phyloP scores from a whole-genome alignment of 2,113 vertebrate genomes.

The Struthio camelus region DNA sequence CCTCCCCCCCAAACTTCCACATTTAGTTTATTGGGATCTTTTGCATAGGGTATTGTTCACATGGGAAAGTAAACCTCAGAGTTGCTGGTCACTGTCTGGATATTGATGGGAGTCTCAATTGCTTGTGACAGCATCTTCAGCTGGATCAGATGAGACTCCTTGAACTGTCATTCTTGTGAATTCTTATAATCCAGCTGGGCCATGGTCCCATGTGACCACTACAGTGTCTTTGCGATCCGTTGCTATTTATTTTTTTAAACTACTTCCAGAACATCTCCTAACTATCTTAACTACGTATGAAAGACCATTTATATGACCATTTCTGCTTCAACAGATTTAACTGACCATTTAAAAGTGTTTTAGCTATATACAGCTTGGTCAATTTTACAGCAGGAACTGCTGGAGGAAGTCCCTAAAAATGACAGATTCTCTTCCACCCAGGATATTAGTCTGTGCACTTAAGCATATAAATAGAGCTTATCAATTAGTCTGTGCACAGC shows the following conservation, averaged over 20 bases:
- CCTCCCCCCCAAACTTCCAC: no score
- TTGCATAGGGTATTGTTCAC: not conserved
- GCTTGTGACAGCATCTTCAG: not conserved
- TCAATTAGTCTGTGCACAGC: not conserved
- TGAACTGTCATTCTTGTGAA: not conserved
- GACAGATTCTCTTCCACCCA: constrained; percentile 11
- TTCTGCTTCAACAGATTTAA: not conserved
- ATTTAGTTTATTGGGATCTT: not conserved
- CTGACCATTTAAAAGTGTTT: not conserved
- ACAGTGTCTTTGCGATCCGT: not conserved
- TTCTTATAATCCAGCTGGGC: not conserved
- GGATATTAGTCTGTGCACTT: constrained; percentile 8
- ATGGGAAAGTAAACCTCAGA: not conserved
- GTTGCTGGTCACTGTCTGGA: not conserved
- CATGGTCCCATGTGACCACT: not conserved
- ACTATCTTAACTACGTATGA: not conserved
- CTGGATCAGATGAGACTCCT: not conserved
- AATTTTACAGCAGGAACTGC: not conserved
- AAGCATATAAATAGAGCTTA: not conserved
- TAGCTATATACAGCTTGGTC: not conserved
- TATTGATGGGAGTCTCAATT: not conserved
- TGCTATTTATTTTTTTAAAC: not conserved
- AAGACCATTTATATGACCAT: not conserved
- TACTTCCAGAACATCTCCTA: not conserved
- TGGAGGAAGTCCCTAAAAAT: constrained; percentile 18